These are phyloP conservation scores for Cyprinodon tularosa DNA, from an alignment of 2,113 vertebrate genomes.

Conservation along the genomic window DNA sequence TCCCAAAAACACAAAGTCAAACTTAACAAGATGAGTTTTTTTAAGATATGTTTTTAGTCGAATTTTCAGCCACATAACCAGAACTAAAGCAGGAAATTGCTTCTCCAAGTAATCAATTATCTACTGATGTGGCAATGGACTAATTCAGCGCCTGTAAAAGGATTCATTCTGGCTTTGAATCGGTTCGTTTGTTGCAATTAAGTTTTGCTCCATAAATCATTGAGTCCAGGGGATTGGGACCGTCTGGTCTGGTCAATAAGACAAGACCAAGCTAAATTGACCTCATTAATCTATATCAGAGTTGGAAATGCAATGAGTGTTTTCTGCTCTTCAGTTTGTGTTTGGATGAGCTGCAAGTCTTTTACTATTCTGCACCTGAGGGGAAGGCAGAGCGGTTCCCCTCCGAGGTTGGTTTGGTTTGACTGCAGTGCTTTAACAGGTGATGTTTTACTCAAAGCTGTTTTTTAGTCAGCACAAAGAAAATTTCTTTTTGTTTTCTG, in stretches of 20 bases:
- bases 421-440: too few species aligned
- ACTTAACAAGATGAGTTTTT: too few species aligned
- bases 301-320: slow-evolving; percentile 5
- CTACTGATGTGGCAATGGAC: slow-evolving; percentile 14
- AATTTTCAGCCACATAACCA: too few species aligned
- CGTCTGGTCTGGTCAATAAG: slow-evolving; percentile 55
- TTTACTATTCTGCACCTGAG: not conserved
- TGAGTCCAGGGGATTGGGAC: slow-evolving; percentile 13
- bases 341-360: slow-evolving; percentile 13
- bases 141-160: slow-evolving; percentile 10
- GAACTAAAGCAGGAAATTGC: too few species aligned
- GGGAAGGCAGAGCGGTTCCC: not conserved
- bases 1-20: too few species aligned
- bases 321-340: slow-evolving; percentile 38
- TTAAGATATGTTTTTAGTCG: too few species aligned
- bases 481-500: not conserved
- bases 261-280: slow-evolving; percentile 59
- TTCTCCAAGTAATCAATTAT: not conserved
- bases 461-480: not conserved
- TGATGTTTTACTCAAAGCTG: not conserved
- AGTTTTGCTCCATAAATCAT: slow-evolving; percentile 53
- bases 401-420: not conserved
- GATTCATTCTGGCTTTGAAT: slow-evolving; percentile 40
- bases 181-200: slow-evolving; percentile 55
- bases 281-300: slow-evolving; percentile 59